A percentile compares a stretch with the other conserved stretches of the same genome.
Evolutionary conservation across 2,888 invertebrate genomes (phyloP).

Genomic region (Eustalomyia histrio): DNA sequence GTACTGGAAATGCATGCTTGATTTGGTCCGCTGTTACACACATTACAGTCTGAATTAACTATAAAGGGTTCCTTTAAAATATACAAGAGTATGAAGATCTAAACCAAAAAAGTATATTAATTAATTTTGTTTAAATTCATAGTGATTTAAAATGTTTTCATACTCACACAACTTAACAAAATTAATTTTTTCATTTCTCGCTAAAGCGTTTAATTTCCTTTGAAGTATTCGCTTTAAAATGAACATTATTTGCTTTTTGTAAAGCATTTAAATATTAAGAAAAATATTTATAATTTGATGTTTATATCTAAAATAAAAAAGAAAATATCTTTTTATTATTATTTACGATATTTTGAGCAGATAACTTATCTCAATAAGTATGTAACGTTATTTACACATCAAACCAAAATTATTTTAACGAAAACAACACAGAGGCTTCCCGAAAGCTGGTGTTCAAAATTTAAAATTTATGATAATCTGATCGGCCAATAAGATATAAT

Average conservation of each 20-base stretch:
- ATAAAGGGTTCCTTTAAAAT: background rate
- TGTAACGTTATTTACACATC: no score
- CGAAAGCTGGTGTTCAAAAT: no score
- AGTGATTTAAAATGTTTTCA: background rate
- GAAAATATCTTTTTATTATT: no score
- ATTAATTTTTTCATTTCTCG: background rate
- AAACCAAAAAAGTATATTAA: background rate
- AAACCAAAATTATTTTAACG: no score
- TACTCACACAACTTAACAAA: background rate
- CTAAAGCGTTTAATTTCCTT: background rate
- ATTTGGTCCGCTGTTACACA: constrained; percentile 46
- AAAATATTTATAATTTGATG: background rate
- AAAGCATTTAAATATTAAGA: background rate
- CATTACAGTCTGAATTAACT: constrained; percentile 65
- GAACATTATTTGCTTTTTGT: background rate
- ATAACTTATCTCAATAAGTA: no score
- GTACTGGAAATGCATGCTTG: constrained; percentile 63
- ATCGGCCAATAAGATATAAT: no score
- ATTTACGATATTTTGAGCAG: no score
- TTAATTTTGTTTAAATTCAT: background rate
- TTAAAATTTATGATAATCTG: no score
- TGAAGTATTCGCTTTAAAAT: background rate
- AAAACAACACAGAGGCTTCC: no score
- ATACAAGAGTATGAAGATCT: background rate
- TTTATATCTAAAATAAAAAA: no score